phyloP scores from a whole-genome alignment of 23 tunicate genomes.

The Trididemnum miniatum region DNA sequence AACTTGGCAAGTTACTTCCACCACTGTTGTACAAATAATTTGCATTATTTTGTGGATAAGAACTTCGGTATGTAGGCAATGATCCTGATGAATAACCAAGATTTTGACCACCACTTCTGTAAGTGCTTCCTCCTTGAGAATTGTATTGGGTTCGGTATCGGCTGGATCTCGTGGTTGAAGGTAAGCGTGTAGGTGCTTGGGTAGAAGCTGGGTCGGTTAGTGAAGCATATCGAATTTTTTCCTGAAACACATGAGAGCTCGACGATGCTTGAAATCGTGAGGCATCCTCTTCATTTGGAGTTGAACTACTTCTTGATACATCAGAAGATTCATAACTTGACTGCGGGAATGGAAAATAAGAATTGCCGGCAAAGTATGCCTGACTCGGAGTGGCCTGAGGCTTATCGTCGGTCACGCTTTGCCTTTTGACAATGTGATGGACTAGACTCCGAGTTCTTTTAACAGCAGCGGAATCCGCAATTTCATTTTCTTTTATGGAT shows the following conservation, averaged over 20 bases:
- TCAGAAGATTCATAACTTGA: neutral
- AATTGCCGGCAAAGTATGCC: neutral
- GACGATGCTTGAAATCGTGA: no score
- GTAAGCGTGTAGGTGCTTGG: conserved; percentile 11
- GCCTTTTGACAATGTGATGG: neutral
- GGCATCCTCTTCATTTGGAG: neutral
- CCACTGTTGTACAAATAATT: neutral
- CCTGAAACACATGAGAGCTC: conserved; percentile 6
- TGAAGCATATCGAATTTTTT: conserved; percentile 24
- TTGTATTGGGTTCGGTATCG: neutral
- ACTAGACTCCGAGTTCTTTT: no score
- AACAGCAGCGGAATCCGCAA: no score
- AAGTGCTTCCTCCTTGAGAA: neutral
- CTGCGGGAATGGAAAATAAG: neutral
- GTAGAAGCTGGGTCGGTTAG: conserved; percentile 35
- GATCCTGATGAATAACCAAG: neutral
- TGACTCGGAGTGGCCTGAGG: conserved; percentile 6
- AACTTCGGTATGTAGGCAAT: neutral
- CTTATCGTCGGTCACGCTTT: conserved; percentile 1
- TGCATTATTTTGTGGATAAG: no score
- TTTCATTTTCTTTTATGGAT: no score
- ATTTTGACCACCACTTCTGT: neutral
- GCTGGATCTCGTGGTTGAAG: conserved; percentile 9
- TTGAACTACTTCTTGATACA: neutral
- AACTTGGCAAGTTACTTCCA: neutral